Conservation (phyloP, 1,140 invertebrate genomes). For the Planococcus citri region DNA sequence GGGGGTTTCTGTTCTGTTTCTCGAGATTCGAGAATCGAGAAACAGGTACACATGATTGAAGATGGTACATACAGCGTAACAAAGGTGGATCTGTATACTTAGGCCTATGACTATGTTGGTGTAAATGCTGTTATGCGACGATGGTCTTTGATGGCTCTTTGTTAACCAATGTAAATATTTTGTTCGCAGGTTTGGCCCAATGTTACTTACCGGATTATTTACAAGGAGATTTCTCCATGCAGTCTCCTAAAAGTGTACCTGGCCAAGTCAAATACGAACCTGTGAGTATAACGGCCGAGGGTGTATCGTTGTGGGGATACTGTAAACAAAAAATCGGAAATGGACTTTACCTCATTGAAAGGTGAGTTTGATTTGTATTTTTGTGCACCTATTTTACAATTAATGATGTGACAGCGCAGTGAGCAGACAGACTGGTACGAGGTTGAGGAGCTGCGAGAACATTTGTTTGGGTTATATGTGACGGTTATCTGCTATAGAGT, state of each 20-base stretch:
- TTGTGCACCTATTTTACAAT: neutral
- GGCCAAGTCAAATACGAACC: neutral
- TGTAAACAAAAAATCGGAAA: neutral
- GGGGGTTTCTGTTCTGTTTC: too few relatives aligned
- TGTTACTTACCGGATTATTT: slow-evolving; percentile 11
- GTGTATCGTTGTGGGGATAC: neutral
- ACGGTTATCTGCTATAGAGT: too few relatives aligned
- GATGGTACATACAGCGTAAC: too few relatives aligned
- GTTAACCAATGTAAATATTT: neutral
- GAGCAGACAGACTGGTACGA: too few relatives aligned
- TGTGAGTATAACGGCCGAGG: neutral
- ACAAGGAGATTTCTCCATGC: neutral
- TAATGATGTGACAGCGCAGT: too few relatives aligned
- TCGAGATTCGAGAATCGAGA: too few relatives aligned
- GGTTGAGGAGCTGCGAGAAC: too few relatives aligned
- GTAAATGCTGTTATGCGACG: too few relatives aligned
- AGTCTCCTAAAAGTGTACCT: neutral
- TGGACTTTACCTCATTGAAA: neutral
- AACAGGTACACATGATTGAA: too few relatives aligned
- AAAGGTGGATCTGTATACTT: too few relatives aligned
- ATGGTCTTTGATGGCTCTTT: neutral
- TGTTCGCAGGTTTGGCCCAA: neutral
- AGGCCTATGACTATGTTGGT: too few relatives aligned
- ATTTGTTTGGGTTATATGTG: too few relatives aligned
- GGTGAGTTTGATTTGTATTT: neutral